A percentile compares a stretch with the other conserved stretches of the same genome.
Evolutionary conservation across 2,888 invertebrate genomes (phyloP).

Genomic region (Brassicogethes aeneus): DNA sequence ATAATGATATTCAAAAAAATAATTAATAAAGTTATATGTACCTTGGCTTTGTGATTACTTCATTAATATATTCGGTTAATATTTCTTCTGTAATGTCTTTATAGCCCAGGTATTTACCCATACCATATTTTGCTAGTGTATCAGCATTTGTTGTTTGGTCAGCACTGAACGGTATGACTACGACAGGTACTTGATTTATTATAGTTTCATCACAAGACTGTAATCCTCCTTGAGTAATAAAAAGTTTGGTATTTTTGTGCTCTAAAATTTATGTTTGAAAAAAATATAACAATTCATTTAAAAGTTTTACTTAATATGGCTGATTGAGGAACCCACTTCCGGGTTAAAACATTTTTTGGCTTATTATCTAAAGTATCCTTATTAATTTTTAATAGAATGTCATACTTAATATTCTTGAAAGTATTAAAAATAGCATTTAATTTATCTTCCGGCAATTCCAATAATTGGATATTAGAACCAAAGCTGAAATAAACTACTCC

Average conservation of each 20-base stretch:
- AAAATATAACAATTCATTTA: too few relatives aligned
- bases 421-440: constrained; percentile 7
- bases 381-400: constrained; percentile 40
- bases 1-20: not conserved
- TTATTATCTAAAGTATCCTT: constrained; percentile 26
- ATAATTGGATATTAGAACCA: constrained; percentile 15
- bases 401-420: constrained; percentile 20
- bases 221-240: constrained; percentile 26
- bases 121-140: constrained; percentile 17
- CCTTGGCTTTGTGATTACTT: constrained; percentile 17
- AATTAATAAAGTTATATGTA: constrained; percentile 5
- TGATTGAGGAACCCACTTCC: constrained; percentile 13
- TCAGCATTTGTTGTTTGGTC: constrained; percentile 39
- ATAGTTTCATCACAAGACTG: constrained; percentile 6
- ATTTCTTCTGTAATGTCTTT: constrained; percentile 14
- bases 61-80: constrained; percentile 12
- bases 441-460: constrained; percentile 8
- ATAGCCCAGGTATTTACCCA: constrained; percentile 17
- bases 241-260: constrained; percentile 26
- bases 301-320: constrained; percentile 13
- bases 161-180: constrained; percentile 38
- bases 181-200: constrained; percentile 27
- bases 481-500: constrained; percentile 23
- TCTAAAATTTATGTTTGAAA: constrained; percentile 16
- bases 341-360: constrained; percentile 31